Conservation (phyloP, 1,140 invertebrate genomes). For the Metopolophium dirhodum region DNA sequence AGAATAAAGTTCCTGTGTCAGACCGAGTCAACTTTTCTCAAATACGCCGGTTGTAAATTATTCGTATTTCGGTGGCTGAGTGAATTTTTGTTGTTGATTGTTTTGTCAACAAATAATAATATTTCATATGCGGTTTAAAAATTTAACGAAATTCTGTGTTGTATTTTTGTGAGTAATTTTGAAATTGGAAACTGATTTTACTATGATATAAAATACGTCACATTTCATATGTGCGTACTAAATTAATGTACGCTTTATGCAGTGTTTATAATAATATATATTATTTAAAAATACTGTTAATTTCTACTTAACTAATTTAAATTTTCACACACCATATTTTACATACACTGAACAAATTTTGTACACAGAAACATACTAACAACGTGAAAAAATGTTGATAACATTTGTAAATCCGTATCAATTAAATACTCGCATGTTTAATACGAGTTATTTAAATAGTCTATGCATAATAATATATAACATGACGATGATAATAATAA, state of each 20-base stretch:
- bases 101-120: background rate
- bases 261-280: background rate
- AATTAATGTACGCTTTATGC: background rate
- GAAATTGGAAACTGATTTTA: background rate
- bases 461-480: too few relatives aligned
- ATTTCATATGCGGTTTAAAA: background rate
- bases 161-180: background rate
- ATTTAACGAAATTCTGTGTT: background rate
- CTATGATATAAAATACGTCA: background rate
- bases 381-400: too few relatives aligned
- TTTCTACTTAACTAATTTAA: background rate
- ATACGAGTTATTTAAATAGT: background rate
- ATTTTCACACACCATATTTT: background rate
- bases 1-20: background rate
- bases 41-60: background rate
- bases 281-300: background rate
- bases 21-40: background rate
- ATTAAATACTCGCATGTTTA: background rate
- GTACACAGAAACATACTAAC: too few relatives aligned
- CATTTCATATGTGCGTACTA: background rate
- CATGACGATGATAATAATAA: too few relatives aligned
- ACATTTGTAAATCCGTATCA: background rate
- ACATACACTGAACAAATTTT: background rate
- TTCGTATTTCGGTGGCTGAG: background rate
- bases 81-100: background rate